Conservation (phyloP, 2,113 vertebrate genomes). For the Notarius quadriscutis region DNA sequence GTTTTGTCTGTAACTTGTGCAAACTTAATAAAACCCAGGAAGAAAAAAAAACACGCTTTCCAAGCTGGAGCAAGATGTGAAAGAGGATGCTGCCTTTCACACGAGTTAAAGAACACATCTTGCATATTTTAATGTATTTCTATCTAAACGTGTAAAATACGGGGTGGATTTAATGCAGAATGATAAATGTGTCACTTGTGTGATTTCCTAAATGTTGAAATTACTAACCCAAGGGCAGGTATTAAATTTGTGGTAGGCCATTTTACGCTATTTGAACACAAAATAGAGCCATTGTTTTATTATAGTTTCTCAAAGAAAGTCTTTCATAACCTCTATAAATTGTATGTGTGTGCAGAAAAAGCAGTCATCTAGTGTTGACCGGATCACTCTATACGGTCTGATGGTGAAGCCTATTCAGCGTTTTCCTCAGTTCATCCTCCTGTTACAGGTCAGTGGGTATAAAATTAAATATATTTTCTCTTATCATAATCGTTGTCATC, state of each 20-base stretch:
- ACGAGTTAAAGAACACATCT: neutral
- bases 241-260: neutral
- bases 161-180: neutral
- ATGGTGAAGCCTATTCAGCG: constrained; percentile 98
- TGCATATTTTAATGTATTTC: neutral
- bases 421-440: constrained; percentile 95
- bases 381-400: constrained; percentile 91
- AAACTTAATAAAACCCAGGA: neutral
- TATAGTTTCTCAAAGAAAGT: neutral
- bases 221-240: neutral
- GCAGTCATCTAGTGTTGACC: constrained; percentile 86
- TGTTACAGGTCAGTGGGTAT: constrained; percentile 84
- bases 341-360: constrained; percentile 77
- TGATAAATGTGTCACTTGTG: neutral
- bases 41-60: neutral
- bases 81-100: neutral
- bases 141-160: neutral
- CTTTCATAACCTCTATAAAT: neutral
- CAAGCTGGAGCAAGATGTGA: neutral
- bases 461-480: neutral
- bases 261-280: neutral
- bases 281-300: neutral
- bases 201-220: neutral
- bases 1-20: constrained; percentile 1
- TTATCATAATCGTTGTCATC: neutral